phyloP scores from a whole-genome alignment of 2,113 vertebrate genomes.

The Dryoscopus gambensis region DNA sequence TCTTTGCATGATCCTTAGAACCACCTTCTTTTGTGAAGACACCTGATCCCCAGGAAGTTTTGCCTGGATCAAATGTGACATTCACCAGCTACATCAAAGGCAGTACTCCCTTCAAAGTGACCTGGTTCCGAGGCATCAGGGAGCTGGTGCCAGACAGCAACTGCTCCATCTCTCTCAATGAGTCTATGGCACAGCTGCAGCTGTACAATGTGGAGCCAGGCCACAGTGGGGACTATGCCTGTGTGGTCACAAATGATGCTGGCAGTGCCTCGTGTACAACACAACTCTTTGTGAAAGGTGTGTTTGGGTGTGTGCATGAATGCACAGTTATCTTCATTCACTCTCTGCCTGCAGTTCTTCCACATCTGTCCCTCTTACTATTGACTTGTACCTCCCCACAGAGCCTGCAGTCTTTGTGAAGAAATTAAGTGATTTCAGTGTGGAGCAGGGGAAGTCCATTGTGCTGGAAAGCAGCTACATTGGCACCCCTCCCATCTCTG shows the following conservation, averaged over 20 bases:
- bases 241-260: conserved; percentile 89
- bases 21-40: conserved; percentile 91
- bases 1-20: conserved; percentile 71
- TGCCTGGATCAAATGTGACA: conserved; percentile 82
- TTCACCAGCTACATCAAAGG: conserved; percentile 89
- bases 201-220: conserved; percentile 78
- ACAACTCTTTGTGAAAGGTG: conserved; percentile 94
- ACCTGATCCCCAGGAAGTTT: conserved; percentile 88
- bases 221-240: conserved; percentile 91
- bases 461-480: conserved; percentile 85
- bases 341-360: not conserved
- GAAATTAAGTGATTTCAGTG: conserved; percentile 86
- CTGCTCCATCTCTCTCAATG: conserved; percentile 82
- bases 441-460: conserved; percentile 87
- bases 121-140: conserved; percentile 92
- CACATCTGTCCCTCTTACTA: not conserved
- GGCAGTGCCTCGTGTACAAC: conserved; percentile 88
- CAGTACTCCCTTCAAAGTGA: conserved; percentile 88
- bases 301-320: conserved; percentile 21
- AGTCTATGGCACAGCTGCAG: conserved; percentile 81
- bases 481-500: conserved; percentile 87
- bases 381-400: conserved; percentile 56
- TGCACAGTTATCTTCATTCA: not conserved
- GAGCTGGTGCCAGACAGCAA: conserved; percentile 81
- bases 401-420: conserved; percentile 94